Conservation (phyloP, 1,140 invertebrate genomes). For the Odontomachus brunneus region DNA sequence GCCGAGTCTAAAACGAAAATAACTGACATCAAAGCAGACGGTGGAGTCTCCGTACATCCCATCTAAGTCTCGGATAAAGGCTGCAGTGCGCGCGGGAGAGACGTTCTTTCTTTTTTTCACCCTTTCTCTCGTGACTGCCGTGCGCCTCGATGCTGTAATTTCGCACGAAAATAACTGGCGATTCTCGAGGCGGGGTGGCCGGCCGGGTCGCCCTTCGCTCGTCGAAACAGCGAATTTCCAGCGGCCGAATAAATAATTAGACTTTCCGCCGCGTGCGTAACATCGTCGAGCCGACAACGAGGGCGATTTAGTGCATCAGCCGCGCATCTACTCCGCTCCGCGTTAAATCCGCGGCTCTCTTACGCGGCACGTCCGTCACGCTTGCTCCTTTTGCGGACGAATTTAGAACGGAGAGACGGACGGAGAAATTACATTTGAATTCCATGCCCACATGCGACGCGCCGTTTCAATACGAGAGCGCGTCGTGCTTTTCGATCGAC, state of each 20-base stretch:
- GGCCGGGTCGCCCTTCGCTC: no score
- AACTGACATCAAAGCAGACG: constrained; percentile 37
- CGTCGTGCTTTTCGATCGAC: neutral
- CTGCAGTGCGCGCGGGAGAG: neutral
- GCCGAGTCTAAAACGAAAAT: constrained; percentile 20
- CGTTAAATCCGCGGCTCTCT: constrained; percentile 27
- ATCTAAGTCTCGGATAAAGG: constrained; percentile 13
- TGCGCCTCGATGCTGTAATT: neutral
- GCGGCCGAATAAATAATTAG: constrained; percentile 10
- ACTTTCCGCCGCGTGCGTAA: neutral
- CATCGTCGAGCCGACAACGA: neutral
- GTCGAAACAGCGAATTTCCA: neutral
- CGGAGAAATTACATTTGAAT: constrained; percentile 33
- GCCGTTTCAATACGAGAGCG: neutral
- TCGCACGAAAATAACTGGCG: constrained; percentile 9
- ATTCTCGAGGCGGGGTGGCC: neutral
- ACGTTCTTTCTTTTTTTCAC: neutral
- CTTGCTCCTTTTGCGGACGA: constrained; percentile 35
- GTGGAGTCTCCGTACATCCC: neutral
- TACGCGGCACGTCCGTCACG: constrained; percentile 14
- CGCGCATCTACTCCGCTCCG: neutral
- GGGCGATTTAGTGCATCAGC: constrained; percentile 16
- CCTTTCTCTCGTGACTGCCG: neutral
- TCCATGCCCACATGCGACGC: constrained; percentile 2
- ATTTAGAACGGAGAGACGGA: constrained; percentile 33